Evolutionary conservation across 1,140 invertebrate genomes (phyloP).

Genomic region (Drosophila quadrilineata): DNA sequence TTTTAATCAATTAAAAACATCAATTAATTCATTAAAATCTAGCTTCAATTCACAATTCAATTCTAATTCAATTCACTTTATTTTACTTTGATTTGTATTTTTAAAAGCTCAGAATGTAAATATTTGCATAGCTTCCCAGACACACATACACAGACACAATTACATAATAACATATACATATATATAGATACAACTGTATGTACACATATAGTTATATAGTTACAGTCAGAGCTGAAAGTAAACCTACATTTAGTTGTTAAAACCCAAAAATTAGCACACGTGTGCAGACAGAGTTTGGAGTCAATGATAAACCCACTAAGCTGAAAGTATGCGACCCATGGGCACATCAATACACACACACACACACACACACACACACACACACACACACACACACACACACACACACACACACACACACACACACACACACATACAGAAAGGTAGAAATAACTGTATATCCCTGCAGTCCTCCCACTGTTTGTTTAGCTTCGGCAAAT

Average conservation of each 20-base stretch:
- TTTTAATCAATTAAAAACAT: no score
- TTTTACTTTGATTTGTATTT: no score
- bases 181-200: no score
- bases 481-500: slow-evolving; percentile 21
- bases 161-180: no score
- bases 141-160: not conserved
- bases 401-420: slow-evolving; percentile 8
- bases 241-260: slow-evolving; percentile 36
- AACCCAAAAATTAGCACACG: slow-evolving; percentile 37
- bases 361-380: not conserved
- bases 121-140: slow-evolving; percentile 26
- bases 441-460: no score
- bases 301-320: slow-evolving; percentile 46
- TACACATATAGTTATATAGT: no score
- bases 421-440: not conserved
- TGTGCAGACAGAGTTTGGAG: slow-evolving; percentile 16
- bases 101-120: no score
- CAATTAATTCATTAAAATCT: no score
- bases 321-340: slow-evolving; percentile 43
- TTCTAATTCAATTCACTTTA: no score
- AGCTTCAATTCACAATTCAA: no score
- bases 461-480: not conserved
- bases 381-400: slow-evolving; percentile 36
- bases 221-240: not conserved
- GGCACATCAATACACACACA: slow-evolving; percentile 34